Evolutionary conservation across 64 coral and sea anemone genomes (phyloP).

Genomic region (Cladopsammia gracilis): DNA sequence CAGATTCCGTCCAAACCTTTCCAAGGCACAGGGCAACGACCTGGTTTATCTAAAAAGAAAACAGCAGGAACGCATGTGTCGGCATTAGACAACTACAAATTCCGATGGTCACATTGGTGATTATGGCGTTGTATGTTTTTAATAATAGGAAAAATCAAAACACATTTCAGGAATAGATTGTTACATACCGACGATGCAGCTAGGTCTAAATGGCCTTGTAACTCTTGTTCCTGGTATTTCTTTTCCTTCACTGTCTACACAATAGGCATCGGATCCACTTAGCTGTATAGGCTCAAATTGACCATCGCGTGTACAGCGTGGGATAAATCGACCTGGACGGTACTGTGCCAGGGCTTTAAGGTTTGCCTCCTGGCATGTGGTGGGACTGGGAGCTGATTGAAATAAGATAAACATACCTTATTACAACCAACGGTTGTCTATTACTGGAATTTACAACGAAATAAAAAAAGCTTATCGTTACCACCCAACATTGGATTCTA

Average conservation of each 20-base stretch:
- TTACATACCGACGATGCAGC: conserved; percentile 71
- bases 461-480: too few relatives aligned
- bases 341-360: conserved; percentile 59
- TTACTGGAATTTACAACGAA: too few relatives aligned
- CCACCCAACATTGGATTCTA: too few relatives aligned
- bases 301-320: conserved; percentile 72
- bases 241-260: conserved; percentile 66
- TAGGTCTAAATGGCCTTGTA: conserved; percentile 72
- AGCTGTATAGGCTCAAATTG: conserved; percentile 74
- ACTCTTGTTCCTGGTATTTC: conserved; percentile 82
- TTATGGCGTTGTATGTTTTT: neutral
- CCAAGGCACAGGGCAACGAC: conserved; percentile 78
- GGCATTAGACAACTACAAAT: neutral
- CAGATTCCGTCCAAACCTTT: conserved; percentile 25
- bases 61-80: neutral
- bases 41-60: conserved; percentile 43
- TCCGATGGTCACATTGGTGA: too few relatives aligned
- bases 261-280: conserved; percentile 56
- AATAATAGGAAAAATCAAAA: too few relatives aligned
- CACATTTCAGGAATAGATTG: too few relatives aligned
- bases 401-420: neutral
- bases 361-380: conserved; percentile 69
- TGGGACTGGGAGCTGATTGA: conserved; percentile 64
- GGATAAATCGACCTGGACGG: conserved; percentile 65
- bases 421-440: too few relatives aligned